These are phyloP conservation scores for Saxidomus purpurata DNA, from an alignment of 1,140 invertebrate species.

Conservation along the genomic window DNA sequence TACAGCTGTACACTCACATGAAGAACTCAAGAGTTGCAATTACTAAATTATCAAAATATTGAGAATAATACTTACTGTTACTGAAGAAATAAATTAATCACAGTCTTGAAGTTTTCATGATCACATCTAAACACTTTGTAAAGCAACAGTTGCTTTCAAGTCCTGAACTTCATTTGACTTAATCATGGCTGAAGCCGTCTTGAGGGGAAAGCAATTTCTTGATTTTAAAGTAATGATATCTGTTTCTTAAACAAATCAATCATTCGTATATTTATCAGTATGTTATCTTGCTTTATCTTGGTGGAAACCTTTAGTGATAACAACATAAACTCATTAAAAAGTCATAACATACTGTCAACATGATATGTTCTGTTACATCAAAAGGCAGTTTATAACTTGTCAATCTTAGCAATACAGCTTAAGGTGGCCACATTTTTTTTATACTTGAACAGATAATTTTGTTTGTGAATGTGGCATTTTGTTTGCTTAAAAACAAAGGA, in stretches of 20 bases:
- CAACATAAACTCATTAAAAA: constrained; percentile 43
- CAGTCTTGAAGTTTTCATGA: no score
- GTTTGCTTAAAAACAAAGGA: no score
- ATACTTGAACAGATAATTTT: no score
- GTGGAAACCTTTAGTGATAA: constrained; percentile 5
- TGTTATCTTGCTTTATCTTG: constrained; percentile 32
- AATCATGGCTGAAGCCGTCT: background rate
- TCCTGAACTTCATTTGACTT: background rate
- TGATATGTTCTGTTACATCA: background rate
- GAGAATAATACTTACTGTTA: no score
- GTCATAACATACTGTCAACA: constrained; percentile 39
- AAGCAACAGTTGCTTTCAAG: background rate
- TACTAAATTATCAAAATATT: no score
- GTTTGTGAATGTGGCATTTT: no score
- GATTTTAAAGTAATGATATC: constrained; percentile 4
- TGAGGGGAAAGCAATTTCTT: constrained; percentile 2
- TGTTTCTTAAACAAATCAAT: constrained; percentile 34
- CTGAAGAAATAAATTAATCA: no score
- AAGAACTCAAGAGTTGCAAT: no score
- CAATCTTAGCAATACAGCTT: background rate
- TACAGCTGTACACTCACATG: no score
- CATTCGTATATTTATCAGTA: constrained; percentile 22
- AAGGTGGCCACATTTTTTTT: no score
- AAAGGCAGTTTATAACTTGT: constrained; percentile 23
- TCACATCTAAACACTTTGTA: no score